Evolutionary conservation across 2,113 vertebrate species (phyloP).

Genomic region (Ovis canadensis): DNA sequence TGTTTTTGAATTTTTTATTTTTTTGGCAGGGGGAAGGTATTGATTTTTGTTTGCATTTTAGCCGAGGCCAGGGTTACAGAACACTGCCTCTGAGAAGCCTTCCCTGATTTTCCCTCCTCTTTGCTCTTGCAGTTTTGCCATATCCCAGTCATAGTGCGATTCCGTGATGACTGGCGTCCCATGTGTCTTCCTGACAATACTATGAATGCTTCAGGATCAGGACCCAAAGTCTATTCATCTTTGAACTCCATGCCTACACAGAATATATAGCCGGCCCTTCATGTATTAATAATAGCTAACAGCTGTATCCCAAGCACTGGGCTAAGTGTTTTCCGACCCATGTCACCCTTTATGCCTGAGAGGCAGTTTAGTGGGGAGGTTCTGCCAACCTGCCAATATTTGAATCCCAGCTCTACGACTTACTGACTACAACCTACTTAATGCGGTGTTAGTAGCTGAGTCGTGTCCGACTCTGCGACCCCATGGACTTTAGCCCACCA

Average conservation of each 20-base stretch:
- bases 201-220: background rate
- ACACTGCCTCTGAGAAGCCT: background rate
- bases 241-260: background rate
- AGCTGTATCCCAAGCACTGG: background rate
- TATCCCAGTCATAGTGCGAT: background rate
- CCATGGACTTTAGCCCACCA: background rate
- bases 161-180: background rate
- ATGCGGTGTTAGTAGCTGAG: background rate
- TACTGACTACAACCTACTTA: background rate
- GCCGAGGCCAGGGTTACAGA: background rate
- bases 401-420: background rate
- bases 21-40: background rate
- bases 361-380: background rate
- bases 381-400: background rate
- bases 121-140: background rate
- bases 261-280: background rate
- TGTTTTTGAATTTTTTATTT: background rate
- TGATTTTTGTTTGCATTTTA: background rate
- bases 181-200: background rate
- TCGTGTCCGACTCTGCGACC: background rate
- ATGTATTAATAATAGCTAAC: background rate
- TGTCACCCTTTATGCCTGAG: background rate
- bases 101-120: background rate
- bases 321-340: background rate
- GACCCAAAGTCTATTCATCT: background rate